Base-by-base conservation (phyloP, 2,888 invertebrate genomes). In the Euzophera pinguis region DNA sequence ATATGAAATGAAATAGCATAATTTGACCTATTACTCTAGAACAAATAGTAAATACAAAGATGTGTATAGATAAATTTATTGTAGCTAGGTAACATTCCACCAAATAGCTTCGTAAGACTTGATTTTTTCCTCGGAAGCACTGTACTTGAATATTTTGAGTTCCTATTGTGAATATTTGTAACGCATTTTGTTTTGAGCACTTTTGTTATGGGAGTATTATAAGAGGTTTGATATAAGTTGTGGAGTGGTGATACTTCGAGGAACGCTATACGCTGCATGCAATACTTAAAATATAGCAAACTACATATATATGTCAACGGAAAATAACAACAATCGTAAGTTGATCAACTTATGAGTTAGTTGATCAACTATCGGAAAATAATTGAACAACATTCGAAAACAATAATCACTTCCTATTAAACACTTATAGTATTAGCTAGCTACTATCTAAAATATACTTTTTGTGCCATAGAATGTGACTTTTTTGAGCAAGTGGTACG, bases 21-120 rank as follows among this genome's bases (percentile, higher is more conserved):
- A 37, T 37, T 48, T 37, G 16, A 49, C 47, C 35, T 17, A 37
- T 47, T 17, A 16, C 17, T 37, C 38, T 52, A 43, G 45, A 27
- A n/a, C 7, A 47, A 55, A 51, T 53, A 56, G 29, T 49, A 43
- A 52, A 52, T 55, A 53, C 52, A 50, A 54, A 54, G 58, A 50
- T 55, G 56, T 57, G 60, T 61, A n/a, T n/a, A 64, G 63, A 63
- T 64, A 63, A 67, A 69, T 64, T 70, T 77, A 62, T 66, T 64
- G 71, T 78, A 60, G 60, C 56, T 60, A 84, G 81, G 71, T 71
- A 67, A 86, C 85, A 86, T 86, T 86, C 85, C 86, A 83, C 76
- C 74, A 69, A 78, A 78, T 83, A 82, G 82, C 81, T 79, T 77
- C 62, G 48, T 81, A 80, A 78, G 75, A 62, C 22, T 50, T 66